Evolutionary conservation across 2,797 vertebrate genomes (phyloP).

Genomic region (Avahi laniger): DNA sequence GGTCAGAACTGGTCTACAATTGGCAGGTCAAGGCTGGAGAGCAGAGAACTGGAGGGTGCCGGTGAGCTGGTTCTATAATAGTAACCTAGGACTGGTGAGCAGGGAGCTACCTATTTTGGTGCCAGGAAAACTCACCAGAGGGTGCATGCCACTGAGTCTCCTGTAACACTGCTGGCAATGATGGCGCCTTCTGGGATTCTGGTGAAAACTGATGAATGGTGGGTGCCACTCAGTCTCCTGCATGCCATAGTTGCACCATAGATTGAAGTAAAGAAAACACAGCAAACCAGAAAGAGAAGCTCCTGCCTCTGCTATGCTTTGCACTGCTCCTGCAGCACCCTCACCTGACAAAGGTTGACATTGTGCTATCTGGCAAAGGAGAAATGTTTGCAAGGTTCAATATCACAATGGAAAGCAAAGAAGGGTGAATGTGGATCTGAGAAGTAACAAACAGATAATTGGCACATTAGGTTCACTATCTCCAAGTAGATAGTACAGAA

Average conservation of each 20-base stretch:
- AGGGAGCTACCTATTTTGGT: background rate
- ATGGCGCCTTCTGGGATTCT: background rate
- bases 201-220: background rate
- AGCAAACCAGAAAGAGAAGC: conserved; percentile 8
- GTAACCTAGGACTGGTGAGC: background rate
- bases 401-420: background rate
- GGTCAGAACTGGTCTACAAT: background rate
- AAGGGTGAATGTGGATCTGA: background rate
- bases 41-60: background rate
- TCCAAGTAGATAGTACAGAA: background rate
- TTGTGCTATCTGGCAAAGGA: conserved; percentile 10
- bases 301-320: background rate
- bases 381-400: background rate
- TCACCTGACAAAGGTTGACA: conserved; percentile 57
- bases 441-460: background rate
- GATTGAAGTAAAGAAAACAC: conserved; percentile 18
- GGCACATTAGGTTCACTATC: background rate
- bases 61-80: background rate
- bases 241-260: background rate
- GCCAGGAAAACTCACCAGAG: background rate
- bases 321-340: conserved; percentile 58
- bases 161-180: background rate
- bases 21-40: background rate
- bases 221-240: background rate
- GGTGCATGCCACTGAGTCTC: background rate